phyloP scores from a whole-genome alignment of 2,888 invertebrate genomes.

The Ormyrus nitidulus region DNA sequence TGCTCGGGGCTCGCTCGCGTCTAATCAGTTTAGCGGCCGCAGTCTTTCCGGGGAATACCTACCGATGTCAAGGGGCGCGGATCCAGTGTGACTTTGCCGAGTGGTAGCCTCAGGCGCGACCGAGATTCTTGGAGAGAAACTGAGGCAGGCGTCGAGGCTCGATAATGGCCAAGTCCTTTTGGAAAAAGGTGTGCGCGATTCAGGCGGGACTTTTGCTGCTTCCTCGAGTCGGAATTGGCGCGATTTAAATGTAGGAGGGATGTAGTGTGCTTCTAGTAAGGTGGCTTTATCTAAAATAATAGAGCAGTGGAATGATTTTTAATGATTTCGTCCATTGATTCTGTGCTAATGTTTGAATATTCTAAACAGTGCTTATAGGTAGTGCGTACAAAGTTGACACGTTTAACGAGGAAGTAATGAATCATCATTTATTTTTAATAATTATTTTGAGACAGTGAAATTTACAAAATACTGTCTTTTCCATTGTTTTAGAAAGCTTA shows the following conservation, averaged over 20 bases:
- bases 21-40: constrained; percentile 54
- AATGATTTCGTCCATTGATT: too few species aligned
- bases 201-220: not conserved
- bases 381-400: too few species aligned
- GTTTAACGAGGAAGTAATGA: too few species aligned
- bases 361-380: too few species aligned
- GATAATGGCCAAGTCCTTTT: constrained; percentile 62
- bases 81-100: not conserved
- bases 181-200: constrained; percentile 61
- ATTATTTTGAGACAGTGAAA: too few species aligned
- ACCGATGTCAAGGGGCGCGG: constrained; percentile 24
- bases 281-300: not conserved
- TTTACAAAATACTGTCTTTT: too few species aligned
- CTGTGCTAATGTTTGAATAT: too few species aligned
- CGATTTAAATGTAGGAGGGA: not conserved
- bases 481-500: too few species aligned
- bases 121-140: too few species aligned
- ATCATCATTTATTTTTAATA: too few species aligned
- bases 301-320: not conserved
- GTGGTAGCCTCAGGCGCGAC: too few species aligned
- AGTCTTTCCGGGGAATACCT: constrained; percentile 31
- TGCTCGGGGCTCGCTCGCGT: not conserved
- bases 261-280: too few species aligned
- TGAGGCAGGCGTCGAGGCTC: not conserved
- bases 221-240: not conserved